Evolutionary conservation across 2,888 invertebrate species (phyloP), one percentile per base, ranked within the genome.

Genomic region (Pelosia muscerda): DNA sequence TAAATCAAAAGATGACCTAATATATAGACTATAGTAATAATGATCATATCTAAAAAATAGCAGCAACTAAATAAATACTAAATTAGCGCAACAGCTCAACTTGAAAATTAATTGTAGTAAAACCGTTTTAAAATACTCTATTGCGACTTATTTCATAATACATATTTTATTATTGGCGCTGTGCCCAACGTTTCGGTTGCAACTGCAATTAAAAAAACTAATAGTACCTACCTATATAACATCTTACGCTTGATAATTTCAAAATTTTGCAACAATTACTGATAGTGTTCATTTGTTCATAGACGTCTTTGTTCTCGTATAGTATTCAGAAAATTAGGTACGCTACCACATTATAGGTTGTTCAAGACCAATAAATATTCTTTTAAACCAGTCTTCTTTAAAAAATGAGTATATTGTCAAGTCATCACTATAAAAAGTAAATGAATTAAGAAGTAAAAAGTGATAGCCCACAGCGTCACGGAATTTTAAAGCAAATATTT

Each of bases 401-500:
- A 57, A 77, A 76, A 79, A 69, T 49, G 54, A 64, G 61, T 25
- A 57, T 66, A 67, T 70, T 59, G 42, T 69, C 70, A 77, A 78
- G 79, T 78, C 79, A 81, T 74, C 68, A 72, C 72, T 75, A 70
- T 70, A 75, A 76, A 79, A 77, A 84, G 79, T 81, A 81, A 83
- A 84, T 78, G 77, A 77, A 81, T 83, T 82, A 78, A 71, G 68
- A 79, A 63, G 73, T 76, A 82, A 86, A 84, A 86, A 88, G 81
- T 75, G 78, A 74, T 79, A 77, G 80, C 81, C 79, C 79, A 76
- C 76, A 74, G 71, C 75, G 75, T 77, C 78, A 73, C 74, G 79
- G 81, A 77, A 72, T 77, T 82, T 79, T 83, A 84, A 81, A 86
- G 84, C 88, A 86, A 91, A 92, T 89, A 90, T 92, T 92, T 85